Base-by-base conservation (phyloP, 2,797 vertebrate genomes). In the Enteromius anoplus region DNA sequence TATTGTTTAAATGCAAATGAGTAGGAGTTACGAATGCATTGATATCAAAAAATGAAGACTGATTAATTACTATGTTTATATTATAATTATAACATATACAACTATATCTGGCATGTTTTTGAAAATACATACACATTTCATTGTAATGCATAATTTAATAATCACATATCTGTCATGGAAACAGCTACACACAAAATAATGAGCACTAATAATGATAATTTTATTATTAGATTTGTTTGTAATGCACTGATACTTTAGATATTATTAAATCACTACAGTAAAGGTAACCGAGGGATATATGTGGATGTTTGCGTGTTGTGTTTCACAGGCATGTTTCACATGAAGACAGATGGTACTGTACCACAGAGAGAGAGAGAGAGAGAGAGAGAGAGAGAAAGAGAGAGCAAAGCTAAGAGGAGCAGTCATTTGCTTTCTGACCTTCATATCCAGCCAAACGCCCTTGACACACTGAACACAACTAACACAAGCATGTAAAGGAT, bases 241-340 rank as follows among this genome's bases (percentile, higher is more conserved):
- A 26, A 62, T 42, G 5, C 23, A 5, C 75, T 19, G 10, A n/a
- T 49, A 53, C 21, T 34, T 5, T 11, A 23, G 23, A 62, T 58
- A 75, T 47, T 21, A 15, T 58, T 68, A 64, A 71, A 80, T 62
- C 40, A 26, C 45, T 55, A 64, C 49, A 34, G 62, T 69, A 64
- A 69, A 45, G 37, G 11, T 21, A 75, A 49, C 78, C 66, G 34
- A 73, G 19, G 49, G 32, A 40, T 66, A 19, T 12, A 51, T 68
- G 64, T 75, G 73, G 60, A 69, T 47, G 60, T 75, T 29, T 76
- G 53, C n/a, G 17, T 79, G 75, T 73, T 84, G 80, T 83, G 77
- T 80, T 80, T 37, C 66, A 51, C 80, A 78, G 62, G 69, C 81
- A 80, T 82, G 80, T 84, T 80, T 77, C 79, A 85, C 83, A 84